Evolutionary conservation across 2,797 vertebrate genomes (phyloP), one percentile per base, ranked within the genome.

Genomic region (Xiphorhynchus erythropygius): DNA sequence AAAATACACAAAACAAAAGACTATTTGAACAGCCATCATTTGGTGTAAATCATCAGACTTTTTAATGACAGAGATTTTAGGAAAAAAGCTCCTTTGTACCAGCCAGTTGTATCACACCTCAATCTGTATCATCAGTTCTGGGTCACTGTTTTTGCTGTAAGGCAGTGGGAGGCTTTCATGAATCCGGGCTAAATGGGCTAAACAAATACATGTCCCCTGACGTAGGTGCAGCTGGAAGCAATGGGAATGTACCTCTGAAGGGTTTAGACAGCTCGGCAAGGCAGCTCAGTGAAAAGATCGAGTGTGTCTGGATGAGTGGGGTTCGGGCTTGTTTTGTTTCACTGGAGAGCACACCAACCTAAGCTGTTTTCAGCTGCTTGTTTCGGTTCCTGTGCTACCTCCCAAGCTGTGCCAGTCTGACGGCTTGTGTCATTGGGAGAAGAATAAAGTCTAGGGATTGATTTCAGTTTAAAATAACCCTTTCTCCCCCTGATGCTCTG

Each of bases 401-500:
- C 57, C 49, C 46, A 70, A 9, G 83, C 8, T 53, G 53, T 65
- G 25, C 49, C 86, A 62, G 33, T 41, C 77, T 5, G 7, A 35
- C 53, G 53, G 46, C 57, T 74, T 81, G 42, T 2, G 0, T 86
- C 90, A 50, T 0, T 50, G 41, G n/a, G 59, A 18, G 53, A 70
- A 78, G 73, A 87, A 65, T 71, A n/a, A 83, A 79, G 55, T 39
- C 57, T 39, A 71, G 46, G 23, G 69, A 53, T 68, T 68, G 50
- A 83, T 88, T 90, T 88, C 56, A 50, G 19, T 75, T 62, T 46
- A 32, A 92, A 95, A 86, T 42, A 90, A 57, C 19, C 25, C 11
- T 44, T 78, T 84, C 50, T 24, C 3, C 4, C 14, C 32, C 28
- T 27, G 32, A 11, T 46, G 41, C 57, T 85, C 23, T n/a, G 86